Base-by-base conservation (phyloP, 2,797 vertebrate genomes). In the Microctenopoma stevenorrisi region DNA sequence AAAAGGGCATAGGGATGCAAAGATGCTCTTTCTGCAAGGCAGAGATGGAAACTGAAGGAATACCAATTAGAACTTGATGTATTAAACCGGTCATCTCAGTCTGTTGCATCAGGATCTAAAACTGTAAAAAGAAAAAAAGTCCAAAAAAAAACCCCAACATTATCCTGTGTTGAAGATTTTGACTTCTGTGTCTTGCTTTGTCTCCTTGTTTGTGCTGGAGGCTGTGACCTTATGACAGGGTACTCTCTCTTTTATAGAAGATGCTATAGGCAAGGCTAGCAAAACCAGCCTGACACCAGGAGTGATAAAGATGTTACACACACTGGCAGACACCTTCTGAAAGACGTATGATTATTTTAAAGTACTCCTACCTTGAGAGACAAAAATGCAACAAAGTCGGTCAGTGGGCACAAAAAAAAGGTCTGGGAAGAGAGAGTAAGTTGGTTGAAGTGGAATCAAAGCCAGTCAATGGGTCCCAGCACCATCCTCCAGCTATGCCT, bases 391-490 rank as follows among this genome's bases (percentile, higher is more conserved):
- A 77, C 72, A 72, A 80, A 83, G 68, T 77, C 52, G n/a, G 72
- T 79, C 30, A 50, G 72, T 67, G 55, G 67, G 58, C 54, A 30
- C 47, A 59, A 40, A 52, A 9, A 37, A 22, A 22, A 64, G 14
- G 61, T 72, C 62, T 74, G 26, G 49, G 18, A 71, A 80, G 64
- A 68, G 61, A 59, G 72, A 73, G 71, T 57, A 72, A 79, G 71
- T 69, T 82, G 71, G 88, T 67, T 78, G 84, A 88, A 81, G 84
- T 62, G 65, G 79, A 90, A 90, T 88, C 82, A 90, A 87, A 89
- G 81, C 56, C 61, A 68, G 53, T 52, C 68, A 81, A 64, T 40
- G 65, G 69, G 79, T 81, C 79, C 78, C 79, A 68, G 76, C 81
- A 73, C 56, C 83, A 69, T 89, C 88, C 83, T 86, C 58, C 60